Percentiles rank a stretch among this genome's conserved stretches.
Evolutionary conservation across 2,888 invertebrate genomes (phyloP).

Genomic region (Nephrotoma flavescens): DNA sequence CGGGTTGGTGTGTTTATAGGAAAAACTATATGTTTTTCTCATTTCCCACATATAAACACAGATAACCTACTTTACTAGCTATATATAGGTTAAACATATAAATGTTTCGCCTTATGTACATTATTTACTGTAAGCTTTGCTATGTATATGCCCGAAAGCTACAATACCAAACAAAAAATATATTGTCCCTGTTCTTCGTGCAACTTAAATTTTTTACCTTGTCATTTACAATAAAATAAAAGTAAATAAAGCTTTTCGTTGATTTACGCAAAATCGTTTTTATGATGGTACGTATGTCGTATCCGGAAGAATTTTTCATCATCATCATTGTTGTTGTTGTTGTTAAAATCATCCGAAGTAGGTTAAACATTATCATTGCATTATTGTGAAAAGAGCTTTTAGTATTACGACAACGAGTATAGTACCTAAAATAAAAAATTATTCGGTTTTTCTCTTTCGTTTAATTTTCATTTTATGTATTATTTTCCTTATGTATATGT

Average conservation of each 20-base stretch:
- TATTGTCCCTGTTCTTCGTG: background rate
- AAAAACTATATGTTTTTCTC: background rate
- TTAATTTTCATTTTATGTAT: background rate
- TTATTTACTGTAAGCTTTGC: background rate
- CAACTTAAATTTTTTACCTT: background rate
- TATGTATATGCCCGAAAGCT: background rate
- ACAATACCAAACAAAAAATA: background rate
- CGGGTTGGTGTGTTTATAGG: background rate
- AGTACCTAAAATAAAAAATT: background rate
- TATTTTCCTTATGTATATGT: background rate
- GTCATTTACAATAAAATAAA: background rate
- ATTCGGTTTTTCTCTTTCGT: background rate
- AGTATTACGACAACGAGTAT: background rate
- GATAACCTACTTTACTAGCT: background rate
- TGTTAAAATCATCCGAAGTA: background rate
- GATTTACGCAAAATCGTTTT: background rate
- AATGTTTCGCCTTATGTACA: background rate
- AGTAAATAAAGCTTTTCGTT: background rate
- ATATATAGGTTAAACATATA: background rate
- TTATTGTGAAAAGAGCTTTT: background rate
- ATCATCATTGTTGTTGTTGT: background rate
- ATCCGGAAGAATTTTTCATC: background rate
- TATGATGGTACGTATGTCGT: background rate
- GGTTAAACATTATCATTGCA: background rate
- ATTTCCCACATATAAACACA: background rate